Percentiles rank a stretch among this genome's conserved stretches.
Conservation (phyloP, 2,888 invertebrate species). For the Marasmarcha lunaedactyla region DNA sequence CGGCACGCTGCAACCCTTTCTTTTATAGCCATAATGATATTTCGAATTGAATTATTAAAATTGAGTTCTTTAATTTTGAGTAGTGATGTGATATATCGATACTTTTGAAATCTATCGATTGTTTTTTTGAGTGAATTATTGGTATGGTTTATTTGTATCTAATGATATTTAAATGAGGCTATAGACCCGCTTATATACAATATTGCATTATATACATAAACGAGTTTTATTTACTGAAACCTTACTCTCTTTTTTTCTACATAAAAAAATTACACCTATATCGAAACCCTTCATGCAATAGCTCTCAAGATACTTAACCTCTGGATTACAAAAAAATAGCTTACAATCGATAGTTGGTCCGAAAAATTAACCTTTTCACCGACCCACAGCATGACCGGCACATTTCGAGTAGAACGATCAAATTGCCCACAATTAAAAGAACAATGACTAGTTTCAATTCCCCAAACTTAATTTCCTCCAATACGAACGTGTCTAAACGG, state of each 20-base stretch:
- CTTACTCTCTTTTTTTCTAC: too few relatives aligned
- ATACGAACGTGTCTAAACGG: slow-evolving; percentile 47
- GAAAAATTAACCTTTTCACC: neutral
- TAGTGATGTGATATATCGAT: slow-evolving; percentile 30
- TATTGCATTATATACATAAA: too few relatives aligned
- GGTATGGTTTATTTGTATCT: too few relatives aligned
- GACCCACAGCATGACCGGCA: slow-evolving; percentile 48
- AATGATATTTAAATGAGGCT: too few relatives aligned
- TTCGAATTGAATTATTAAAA: slow-evolving; percentile 56
- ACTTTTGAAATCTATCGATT: too few relatives aligned
- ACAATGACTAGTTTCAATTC: slow-evolving; percentile 68
- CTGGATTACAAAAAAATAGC: too few relatives aligned
- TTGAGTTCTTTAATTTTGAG: slow-evolving; percentile 22
- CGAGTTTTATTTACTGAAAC: too few relatives aligned
- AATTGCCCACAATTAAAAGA: slow-evolving; percentile 68
- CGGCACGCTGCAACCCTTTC: slow-evolving; percentile 65
- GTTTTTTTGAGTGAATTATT: too few relatives aligned
- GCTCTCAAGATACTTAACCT: too few relatives aligned
- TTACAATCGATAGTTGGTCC: neutral
- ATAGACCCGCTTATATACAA: too few relatives aligned
- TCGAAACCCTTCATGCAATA: too few relatives aligned
- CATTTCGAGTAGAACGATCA: slow-evolving; percentile 63
- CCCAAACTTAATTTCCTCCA: slow-evolving; percentile 66
- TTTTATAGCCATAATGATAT: slow-evolving; percentile 64
- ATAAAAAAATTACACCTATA: too few relatives aligned